Conservation (phyloP, 2,797 vertebrate genomes). For the Bradypus variegatus region DNA sequence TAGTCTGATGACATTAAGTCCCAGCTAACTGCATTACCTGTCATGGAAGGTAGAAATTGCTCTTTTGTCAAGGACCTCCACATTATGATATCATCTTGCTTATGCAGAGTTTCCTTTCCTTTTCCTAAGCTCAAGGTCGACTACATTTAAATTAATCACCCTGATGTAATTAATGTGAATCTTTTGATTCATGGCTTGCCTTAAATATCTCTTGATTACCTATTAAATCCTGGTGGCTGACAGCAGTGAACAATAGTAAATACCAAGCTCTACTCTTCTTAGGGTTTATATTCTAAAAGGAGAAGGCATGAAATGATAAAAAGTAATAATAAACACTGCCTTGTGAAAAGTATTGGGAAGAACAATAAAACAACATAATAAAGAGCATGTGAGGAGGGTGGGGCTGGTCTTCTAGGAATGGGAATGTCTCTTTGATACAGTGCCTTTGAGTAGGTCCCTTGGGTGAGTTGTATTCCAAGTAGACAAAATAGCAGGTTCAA, state of each 20-base stretch:
- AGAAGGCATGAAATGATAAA: not conserved
- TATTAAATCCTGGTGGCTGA: not conserved
- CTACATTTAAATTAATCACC: not conserved
- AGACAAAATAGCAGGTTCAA: not conserved
- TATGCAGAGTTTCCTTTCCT: not conserved
- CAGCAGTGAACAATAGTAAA: not conserved
- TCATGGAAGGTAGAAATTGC: not conserved
- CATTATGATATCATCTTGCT: not conserved
- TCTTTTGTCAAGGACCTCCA: not conserved
- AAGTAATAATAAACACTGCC: not conserved
- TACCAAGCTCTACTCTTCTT: not conserved
- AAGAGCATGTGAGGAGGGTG: not conserved
- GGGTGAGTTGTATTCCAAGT: not conserved
- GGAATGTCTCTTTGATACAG: not conserved
- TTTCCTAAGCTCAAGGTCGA: not conserved
- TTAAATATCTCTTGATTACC: not conserved
- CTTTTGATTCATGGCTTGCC: not conserved
- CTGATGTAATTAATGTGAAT: not conserved
- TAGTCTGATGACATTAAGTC: not conserved
- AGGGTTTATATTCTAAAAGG: not conserved
- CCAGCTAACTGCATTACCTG: not conserved
- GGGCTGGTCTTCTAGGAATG: not conserved
- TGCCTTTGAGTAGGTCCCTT: not conserved
- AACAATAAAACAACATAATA: not conserved
- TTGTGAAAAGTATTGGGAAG: not conserved